These are phyloP conservation scores for Drosophila dunni DNA, from an alignment of 1,140 invertebrate genomes.

Conservation along the genomic window DNA sequence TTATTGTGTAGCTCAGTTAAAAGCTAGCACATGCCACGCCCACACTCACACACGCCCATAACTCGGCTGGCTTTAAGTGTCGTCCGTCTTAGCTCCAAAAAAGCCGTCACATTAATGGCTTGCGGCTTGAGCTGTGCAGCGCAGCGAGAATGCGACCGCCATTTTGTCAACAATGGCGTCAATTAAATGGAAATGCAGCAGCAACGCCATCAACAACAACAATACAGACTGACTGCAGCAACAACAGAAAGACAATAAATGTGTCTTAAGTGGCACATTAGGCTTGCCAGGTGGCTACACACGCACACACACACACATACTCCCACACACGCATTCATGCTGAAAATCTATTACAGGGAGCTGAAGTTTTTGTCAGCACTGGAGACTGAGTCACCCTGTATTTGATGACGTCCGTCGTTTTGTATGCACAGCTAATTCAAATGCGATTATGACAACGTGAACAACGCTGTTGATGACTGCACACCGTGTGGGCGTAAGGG, in stretches of 20 bases:
- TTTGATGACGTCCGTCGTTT: constrained; percentile 39
- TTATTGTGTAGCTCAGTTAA: not conserved
- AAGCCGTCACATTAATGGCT: constrained; percentile 68
- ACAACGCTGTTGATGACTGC: constrained; percentile 45
- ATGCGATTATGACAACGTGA: constrained; percentile 82
- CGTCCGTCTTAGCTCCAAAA: constrained; percentile 15
- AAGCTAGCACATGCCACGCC: not conserved
- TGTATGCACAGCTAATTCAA: constrained; percentile 80
- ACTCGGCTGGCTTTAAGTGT: constrained; percentile 19
- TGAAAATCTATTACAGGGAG: constrained; percentile 51
- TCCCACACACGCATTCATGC: not conserved
- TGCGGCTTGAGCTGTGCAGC: constrained; percentile 45
- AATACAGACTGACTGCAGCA: constrained; percentile 17
- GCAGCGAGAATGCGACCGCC: constrained; percentile 65
- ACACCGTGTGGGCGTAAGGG: not conserved
- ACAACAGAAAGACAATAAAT: constrained; percentile 74
- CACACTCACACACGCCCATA: too few relatives aligned
- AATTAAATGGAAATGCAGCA: constrained; percentile 81
- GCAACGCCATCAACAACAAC: constrained; percentile 29
- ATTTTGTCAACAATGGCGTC: constrained; percentile 82
- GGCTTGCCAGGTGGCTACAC: constrained; percentile 62
- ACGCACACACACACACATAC: constrained; percentile 5
- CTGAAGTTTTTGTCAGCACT: not conserved
- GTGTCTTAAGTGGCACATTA: constrained; percentile 82
- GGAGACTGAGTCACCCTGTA: constrained; percentile 53